Percentiles rank a stretch among this genome's conserved stretches.
phyloP scores from a whole-genome alignment of 1,140 invertebrate species.

The Drosophila bipectinata region DNA sequence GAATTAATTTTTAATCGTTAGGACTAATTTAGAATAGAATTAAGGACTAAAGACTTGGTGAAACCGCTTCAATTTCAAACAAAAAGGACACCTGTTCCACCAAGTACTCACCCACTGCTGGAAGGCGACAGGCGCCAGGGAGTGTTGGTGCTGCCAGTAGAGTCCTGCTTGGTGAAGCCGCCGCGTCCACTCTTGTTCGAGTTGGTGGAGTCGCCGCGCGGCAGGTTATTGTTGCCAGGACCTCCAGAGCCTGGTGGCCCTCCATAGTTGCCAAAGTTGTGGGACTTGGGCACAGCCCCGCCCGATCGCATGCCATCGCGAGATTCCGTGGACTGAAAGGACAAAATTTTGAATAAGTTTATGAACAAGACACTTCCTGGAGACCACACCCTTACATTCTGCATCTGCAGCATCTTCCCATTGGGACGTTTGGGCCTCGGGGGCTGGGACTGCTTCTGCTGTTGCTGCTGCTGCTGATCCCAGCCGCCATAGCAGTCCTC shows the following conservation, averaged over 20 bases:
- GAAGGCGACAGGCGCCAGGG: constrained; percentile 91
- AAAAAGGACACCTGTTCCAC: background rate
- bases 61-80: constrained; percentile 4
- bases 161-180: constrained; percentile 90
- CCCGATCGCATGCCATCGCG: constrained; percentile 82
- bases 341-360: background rate
- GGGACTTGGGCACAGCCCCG: constrained; percentile 91
- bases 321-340: constrained; percentile 85
- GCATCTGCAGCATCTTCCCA: constrained; percentile 81
- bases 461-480: constrained; percentile 56
- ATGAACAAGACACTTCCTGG: too few relatives aligned
- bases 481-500: constrained; percentile 65
- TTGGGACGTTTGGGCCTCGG: constrained; percentile 70
- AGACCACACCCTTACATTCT: constrained; percentile 54
- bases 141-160: constrained; percentile 87
- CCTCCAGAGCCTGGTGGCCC: constrained; percentile 81
- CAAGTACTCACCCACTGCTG: constrained; percentile 89
- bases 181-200: constrained; percentile 72
- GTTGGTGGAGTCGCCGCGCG: constrained; percentile 85
- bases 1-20: background rate
- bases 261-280: constrained; percentile 93
- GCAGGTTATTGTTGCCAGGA: constrained; percentile 73
- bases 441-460: constrained; percentile 54
- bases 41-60: background rate
- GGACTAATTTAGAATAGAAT: too few relatives aligned